Percentiles rank a stretch among this genome's conserved stretches.
phyloP scores from a whole-genome alignment of 2,113 vertebrate species.

The Dermatemys mawii region DNA sequence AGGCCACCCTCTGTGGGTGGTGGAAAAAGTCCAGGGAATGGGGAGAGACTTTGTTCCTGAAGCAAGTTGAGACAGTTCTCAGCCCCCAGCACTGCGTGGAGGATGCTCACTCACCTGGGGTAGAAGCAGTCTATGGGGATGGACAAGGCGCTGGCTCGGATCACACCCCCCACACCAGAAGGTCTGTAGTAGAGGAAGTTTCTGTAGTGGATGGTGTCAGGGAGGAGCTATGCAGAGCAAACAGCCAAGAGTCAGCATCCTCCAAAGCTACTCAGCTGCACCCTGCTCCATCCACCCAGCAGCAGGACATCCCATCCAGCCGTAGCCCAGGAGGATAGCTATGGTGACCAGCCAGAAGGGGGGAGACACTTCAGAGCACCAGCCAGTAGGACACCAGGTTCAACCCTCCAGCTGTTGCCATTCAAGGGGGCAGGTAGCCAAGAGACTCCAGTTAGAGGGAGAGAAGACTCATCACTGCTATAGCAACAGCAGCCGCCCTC shows the following conservation, averaged over 20 bases:
- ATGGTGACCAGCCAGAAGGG: not conserved
- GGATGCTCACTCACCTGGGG: not conserved
- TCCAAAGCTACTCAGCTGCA: not conserved
- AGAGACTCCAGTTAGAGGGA: not conserved
- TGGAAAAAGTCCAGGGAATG: too few species aligned
- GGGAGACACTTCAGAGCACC: not conserved
- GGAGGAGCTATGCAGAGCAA: not conserved
- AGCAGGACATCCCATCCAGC: not conserved
- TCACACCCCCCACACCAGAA: not conserved
- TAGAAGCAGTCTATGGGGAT: not conserved
- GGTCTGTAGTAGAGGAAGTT: not conserved
- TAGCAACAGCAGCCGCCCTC: too few species aligned
- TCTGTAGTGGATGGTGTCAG: not conserved
- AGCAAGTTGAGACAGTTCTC: too few species aligned
- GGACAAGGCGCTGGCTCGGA: not conserved
- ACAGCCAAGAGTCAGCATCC: not conserved
- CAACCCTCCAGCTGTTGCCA: too few species aligned
- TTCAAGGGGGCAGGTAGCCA: too few species aligned
- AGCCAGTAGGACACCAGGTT: too few species aligned
- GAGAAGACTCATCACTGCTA: too few species aligned
- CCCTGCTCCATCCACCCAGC: not conserved
- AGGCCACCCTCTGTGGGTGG: not conserved
- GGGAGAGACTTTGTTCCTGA: too few species aligned
- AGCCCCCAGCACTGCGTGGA: too few species aligned
- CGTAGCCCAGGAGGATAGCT: not conserved